Base-by-base conservation (phyloP, 2,113 vertebrate genomes). In the Lamprotornis superbus region DNA sequence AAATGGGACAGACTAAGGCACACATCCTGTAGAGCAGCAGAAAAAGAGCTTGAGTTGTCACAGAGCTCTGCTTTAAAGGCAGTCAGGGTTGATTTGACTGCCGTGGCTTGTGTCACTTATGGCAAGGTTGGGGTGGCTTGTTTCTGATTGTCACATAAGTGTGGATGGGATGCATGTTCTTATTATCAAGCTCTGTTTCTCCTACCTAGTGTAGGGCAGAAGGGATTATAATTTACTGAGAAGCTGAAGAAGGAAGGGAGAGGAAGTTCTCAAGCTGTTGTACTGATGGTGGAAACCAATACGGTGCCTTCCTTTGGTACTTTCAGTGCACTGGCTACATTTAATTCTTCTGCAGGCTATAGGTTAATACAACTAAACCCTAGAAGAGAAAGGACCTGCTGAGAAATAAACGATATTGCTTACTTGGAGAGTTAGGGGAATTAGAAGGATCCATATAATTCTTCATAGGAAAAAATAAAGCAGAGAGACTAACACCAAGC, bases 91-190 rank as follows among this genome's bases (percentile, higher is more conserved):
- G 20, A 31, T 44, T 50, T 60, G 15, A 12, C 7, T 57, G 12
- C 4, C 0, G 4, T 39, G 39, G 28, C 6, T 71, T 6, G 6
- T 42, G 8, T 5, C 27, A 33, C 7, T 47, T 39, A 9, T 2
- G 10, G 49, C 9, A 47, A 71, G 16, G 4, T 21, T 63, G 37
- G 17, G 6, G 25, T 42, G n/a, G 15, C 28, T 24, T 67, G 15
- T 44, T 71, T 49, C 24, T 39, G 5, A 15, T 70, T 52, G 50
- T 25, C 28, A 8, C 13, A 0, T 4, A 22, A 91, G 7, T 39
- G 10, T 39, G 33, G 33, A 37, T 67, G n/a, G 18, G 17, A 67
- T 14, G 7, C 6, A 2, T 0, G 3, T 37, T 10, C 20, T 15
- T 63, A 4, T 12, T 44, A 3, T 13, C n/a, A 68, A 73, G 23